Percentiles rank a stretch among this genome's conserved stretches.
These are phyloP conservation scores for Magallana angulata DNA, from an alignment of 1,140 invertebrate species.

Conservation along the genomic window DNA sequence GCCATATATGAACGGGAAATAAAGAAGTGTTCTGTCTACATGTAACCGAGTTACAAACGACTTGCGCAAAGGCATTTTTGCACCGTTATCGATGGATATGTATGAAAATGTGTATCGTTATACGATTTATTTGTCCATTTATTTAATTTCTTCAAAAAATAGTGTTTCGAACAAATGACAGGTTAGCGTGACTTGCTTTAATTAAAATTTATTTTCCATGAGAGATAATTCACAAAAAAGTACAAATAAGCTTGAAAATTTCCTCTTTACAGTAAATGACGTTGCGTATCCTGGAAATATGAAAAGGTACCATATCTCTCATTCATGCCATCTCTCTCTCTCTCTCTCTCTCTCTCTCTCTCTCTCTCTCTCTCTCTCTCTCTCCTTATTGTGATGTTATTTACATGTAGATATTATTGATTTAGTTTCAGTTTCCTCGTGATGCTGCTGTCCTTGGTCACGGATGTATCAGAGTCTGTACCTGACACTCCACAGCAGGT, in stretches of 20 bases:
- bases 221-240: too few relatives aligned
- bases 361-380: background rate
- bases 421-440: background rate
- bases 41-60: too few relatives aligned
- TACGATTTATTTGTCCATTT: too few relatives aligned
- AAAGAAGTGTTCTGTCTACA: too few relatives aligned
- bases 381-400: too few relatives aligned
- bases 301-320: background rate
- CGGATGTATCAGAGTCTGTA: background rate
- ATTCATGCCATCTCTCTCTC: background rate
- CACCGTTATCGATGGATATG: too few relatives aligned
- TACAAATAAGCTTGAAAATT: too few relatives aligned
- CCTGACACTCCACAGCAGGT: background rate
- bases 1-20: too few relatives aligned
- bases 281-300: background rate
- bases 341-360: background rate
- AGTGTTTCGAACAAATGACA: background rate
- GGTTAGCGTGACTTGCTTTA: background rate
- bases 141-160: background rate
- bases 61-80: too few relatives aligned
- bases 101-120: too few relatives aligned
- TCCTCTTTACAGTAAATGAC: background rate
- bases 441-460: background rate
- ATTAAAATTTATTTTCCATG: background rate
- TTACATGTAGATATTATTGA: too few relatives aligned